Percentiles rank a stretch among this genome's conserved stretches.
phyloP scores from a whole-genome alignment of 2,888 invertebrate species.

The Caradrina clavipalpis region DNA sequence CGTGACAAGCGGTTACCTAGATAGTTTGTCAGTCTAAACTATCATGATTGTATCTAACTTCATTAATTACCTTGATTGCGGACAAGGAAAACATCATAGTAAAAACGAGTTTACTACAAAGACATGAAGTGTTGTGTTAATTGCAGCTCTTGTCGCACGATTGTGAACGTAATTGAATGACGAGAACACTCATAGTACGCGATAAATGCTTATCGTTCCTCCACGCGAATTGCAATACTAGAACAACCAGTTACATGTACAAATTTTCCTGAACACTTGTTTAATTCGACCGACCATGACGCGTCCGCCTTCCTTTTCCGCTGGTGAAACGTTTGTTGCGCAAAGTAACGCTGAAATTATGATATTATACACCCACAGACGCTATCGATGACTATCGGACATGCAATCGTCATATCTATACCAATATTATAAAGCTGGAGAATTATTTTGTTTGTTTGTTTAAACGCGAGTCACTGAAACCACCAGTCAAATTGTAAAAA shows the following conservation, averaged over 20 bases:
- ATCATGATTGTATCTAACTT: constrained; percentile 1
- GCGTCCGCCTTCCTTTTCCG: constrained; percentile 87
- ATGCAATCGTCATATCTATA: constrained; percentile 13
- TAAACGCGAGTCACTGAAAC: too few relatives aligned
- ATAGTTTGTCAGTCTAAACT: not conserved
- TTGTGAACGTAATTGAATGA: constrained; percentile 24
- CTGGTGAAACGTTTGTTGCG: constrained; percentile 86
- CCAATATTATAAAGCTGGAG: too few relatives aligned
- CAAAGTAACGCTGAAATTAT: constrained; percentile 75
- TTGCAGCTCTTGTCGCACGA: constrained; percentile 26
- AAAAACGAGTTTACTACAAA: constrained; percentile 23
- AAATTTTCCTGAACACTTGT: constrained; percentile 74
- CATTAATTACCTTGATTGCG: constrained; percentile 27
- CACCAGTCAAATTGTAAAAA: too few relatives aligned
- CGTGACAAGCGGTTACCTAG: too few relatives aligned
- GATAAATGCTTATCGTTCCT: constrained; percentile 43
- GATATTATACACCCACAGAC: constrained; percentile 56
- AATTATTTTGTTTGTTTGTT: too few relatives aligned
- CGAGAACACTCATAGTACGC: constrained; percentile 9
- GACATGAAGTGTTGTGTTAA: constrained; percentile 17
- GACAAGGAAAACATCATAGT: constrained; percentile 40
- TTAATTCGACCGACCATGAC: constrained; percentile 78
- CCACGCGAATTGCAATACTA: constrained; percentile 52
- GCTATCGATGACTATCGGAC: constrained; percentile 27
- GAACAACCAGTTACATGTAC: constrained; percentile 60